phyloP scores from a whole-genome alignment of 2,113 vertebrate genomes.

The Calidris pygmaea region DNA sequence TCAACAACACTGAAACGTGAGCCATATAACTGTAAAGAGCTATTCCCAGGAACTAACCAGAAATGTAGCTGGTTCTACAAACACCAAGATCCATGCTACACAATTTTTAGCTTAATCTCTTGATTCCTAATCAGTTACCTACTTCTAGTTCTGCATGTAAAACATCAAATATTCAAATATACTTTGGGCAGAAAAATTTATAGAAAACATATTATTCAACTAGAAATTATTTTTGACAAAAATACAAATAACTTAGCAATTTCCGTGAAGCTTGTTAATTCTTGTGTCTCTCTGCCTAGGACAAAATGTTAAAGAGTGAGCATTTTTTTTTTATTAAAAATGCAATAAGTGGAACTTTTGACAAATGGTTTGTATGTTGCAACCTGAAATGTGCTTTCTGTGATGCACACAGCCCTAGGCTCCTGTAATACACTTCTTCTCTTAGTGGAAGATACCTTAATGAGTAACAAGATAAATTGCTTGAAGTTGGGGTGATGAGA shows the following conservation, averaged over 20 bases:
- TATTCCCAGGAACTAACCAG: neutral
- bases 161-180: neutral
- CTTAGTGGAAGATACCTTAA: neutral
- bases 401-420: neutral
- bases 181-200: neutral
- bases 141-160: neutral
- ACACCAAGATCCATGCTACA: neutral
- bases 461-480: neutral
- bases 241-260: neutral
- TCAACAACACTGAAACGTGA: neutral
- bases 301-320: neutral
- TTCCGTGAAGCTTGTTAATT: neutral
- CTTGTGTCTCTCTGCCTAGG: neutral
- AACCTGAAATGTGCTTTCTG: neutral
- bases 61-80: neutral
- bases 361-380: neutral
- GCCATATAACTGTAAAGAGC: neutral
- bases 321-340: neutral
- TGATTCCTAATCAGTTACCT: neutral
- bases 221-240: neutral
- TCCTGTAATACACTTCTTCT: neutral
- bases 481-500: neutral
- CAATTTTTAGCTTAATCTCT: neutral
- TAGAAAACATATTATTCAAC: neutral
- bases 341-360: neutral